Base-by-base conservation (phyloP, 1,140 invertebrate genomes). In the Tetraneura akinire region DNA sequence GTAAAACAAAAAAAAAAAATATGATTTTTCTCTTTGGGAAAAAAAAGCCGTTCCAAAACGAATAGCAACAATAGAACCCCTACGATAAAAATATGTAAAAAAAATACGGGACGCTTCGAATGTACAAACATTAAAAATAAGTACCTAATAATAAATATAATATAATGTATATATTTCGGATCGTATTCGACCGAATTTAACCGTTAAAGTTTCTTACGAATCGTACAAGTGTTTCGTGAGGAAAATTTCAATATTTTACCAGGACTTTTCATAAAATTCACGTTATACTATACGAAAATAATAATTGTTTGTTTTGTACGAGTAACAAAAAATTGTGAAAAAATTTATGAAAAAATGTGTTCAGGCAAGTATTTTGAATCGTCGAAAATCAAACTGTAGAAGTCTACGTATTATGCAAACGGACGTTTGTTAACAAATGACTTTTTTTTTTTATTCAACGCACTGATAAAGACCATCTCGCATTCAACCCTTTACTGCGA, bases 1-100 rank as follows among this genome's bases (percentile, higher is more conserved):
- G n/a, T n/a, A n/a, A 68, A n/a, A 21, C 66, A 68, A 47, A 68
- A 68, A 68, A 68, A 21, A 26, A 68, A 68, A 68, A 68, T 47
- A 47, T n/a, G 66, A 68, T 45, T 68, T 68, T 18, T 47, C 11
- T 11, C 10, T 23, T 47, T 8, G 66, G 18, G 10, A 47, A 23
- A n/a, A 32, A 62, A 62, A 64, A 68, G 21, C n/a, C 37, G 64
- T 68, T 68, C 64, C 21, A 6, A 10, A n/a, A 42, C n/a, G 32
- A 37, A 45, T n/a, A n/a, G 45, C 64, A 45, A 68, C 64, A 68
- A 68, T 68, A 45, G 64, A n/a, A 62, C 26, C 60, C 60, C 26
- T 62, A 23, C 60, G 60, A 62, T 62, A 62, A 62, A 32, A 62
- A 32, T 32, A 32, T 32, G 32, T 32, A 32, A 14, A 62, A n/a